Percentiles rank a stretch among this genome's conserved stretches.
These are phyloP conservation scores for Drosophila chauvacae DNA, from an alignment of 1,140 invertebrate genomes.

Conservation along the genomic window DNA sequence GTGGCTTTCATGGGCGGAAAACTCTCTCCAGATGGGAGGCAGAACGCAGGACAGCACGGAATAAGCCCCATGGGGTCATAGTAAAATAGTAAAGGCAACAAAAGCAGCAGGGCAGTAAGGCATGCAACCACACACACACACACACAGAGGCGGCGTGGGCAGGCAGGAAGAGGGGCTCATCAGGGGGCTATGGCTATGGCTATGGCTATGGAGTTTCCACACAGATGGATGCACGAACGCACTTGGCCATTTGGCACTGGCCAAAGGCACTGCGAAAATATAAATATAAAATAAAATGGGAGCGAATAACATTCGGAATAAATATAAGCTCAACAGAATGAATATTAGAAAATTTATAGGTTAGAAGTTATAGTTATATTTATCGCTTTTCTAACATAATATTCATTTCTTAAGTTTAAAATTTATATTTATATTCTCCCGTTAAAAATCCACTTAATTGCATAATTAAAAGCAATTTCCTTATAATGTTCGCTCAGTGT, in stretches of 20 bases:
- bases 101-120: conserved; percentile 42
- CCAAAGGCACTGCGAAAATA: background rate
- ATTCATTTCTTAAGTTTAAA: background rate
- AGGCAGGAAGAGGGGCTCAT: background rate
- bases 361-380: too few species aligned
- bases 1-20: background rate
- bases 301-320: background rate
- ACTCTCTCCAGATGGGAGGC: background rate
- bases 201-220: conserved; percentile 25
- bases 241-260: conserved; percentile 42
- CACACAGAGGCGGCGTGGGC: conserved; percentile 2
- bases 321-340: background rate
- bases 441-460: background rate
- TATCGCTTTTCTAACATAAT: background rate
- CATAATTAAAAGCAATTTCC: background rate
- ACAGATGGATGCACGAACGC: conserved; percentile 49
- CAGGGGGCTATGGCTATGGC: conserved; percentile 7
- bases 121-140: conserved; percentile 54
- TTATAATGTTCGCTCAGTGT: background rate
- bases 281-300: background rate
- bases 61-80: conserved; percentile 56
- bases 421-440: background rate
- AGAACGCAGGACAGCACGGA: conserved; percentile 5
- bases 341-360: background rate
- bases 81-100: conserved; percentile 29